Base-by-base conservation (phyloP, 2,888 invertebrate genomes). In the Chelonus formosanus region DNA sequence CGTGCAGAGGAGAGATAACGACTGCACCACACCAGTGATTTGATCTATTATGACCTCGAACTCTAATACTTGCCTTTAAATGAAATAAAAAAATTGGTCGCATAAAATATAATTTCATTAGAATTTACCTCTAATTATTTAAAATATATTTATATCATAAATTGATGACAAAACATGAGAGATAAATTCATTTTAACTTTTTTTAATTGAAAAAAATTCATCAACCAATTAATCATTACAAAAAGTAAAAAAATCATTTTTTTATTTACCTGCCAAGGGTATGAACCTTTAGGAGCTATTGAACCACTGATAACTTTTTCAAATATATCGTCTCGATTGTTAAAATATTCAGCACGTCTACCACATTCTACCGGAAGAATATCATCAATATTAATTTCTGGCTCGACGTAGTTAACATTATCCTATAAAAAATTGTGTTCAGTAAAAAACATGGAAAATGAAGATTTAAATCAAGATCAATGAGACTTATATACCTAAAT, bases 1-100 rank as follows among this genome's bases (percentile, higher is more conserved):
- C 85, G 80, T 90, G 89, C 56, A 86, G 84, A 54, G 87, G 86
- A 1, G 89, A 88, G 57, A 93, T 85, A 6, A 93, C 85, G 0
- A 91, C 89, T 0, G 91, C 92, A 0, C 92, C 92, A 75, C 92
- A 93, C 89, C 91, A 91, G 80, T 92, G 92, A 48, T 86, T 87
- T 1, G 89, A 87, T 74, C 86, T 85, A 40, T 86, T 86, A 56
- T 87, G 84, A 3, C 88, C 88, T 40, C 88, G 86, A 0, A 90
- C 86, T 68, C 90, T 85, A 63, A 92, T 85, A 61, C 91, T 91
- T 3, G 89, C 90, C 86, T 89, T 77, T 65, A 20, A 45, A 70
- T 56, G 40, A 10, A 61, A 55, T 44, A n/a, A 56, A 52, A 31
- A 32, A 5, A 48, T 63, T 50, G 44, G 54, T 66, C 5, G 8